Percentiles rank a stretch among this genome's conserved stretches.
phyloP scores from a whole-genome alignment of 2,888 invertebrate genomes.

The Darwinula stevensoni region DNA sequence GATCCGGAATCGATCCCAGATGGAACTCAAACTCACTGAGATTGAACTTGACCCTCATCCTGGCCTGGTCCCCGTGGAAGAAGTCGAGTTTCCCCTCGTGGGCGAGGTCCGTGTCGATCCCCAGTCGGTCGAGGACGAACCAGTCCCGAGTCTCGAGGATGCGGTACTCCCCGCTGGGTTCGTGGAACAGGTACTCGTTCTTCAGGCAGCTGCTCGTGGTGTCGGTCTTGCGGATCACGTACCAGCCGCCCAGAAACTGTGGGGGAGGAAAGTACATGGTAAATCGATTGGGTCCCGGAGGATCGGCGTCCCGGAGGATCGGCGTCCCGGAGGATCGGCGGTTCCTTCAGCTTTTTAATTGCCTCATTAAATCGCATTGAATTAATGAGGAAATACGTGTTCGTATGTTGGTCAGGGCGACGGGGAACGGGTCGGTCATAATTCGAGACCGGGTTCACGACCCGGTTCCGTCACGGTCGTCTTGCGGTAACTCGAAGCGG shows the following conservation, averaged over 20 bases:
- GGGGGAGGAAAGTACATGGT: not conserved
- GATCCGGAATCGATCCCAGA: no score
- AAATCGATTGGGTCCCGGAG: no score
- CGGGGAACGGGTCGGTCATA: no score
- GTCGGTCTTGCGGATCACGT: not conserved
- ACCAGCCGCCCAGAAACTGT: constrained; percentile 1
- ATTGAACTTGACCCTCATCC: constrained; percentile 1
- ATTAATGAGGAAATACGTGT: no score
- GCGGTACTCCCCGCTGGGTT: not conserved
- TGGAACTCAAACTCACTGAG: constrained; percentile 4
- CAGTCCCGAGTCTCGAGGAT: not conserved
- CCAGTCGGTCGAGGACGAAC: not conserved
- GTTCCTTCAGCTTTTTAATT: no score
- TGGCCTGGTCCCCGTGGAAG: not conserved
- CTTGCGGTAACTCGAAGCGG: no score
- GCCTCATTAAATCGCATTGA: no score
- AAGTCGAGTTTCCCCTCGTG: not conserved
- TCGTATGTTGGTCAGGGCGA: no score
- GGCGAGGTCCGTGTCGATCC: not conserved
- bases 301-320: no score
- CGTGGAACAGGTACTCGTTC: not conserved
- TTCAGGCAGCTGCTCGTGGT: not conserved
- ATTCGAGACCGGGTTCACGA: no score
- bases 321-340: no score
- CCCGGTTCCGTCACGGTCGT: no score